Conservation (phyloP, 1,140 invertebrate species). For the Lamellibrachia luymesi region DNA sequence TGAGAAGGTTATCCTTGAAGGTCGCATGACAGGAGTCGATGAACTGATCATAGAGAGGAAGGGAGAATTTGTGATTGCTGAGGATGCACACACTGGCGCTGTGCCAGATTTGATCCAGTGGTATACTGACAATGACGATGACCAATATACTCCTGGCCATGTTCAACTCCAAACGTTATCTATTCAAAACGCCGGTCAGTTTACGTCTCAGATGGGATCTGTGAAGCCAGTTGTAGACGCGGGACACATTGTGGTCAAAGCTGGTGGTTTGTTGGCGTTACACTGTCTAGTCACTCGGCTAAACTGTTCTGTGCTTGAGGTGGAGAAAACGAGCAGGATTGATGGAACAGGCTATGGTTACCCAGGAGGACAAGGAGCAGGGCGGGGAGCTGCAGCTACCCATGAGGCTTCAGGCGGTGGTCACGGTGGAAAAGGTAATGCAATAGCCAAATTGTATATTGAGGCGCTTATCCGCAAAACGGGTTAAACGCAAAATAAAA, state of each 20-base stretch:
- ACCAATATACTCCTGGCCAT: constrained; percentile 32
- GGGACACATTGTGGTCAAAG: constrained; percentile 32
- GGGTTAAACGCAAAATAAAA: no score
- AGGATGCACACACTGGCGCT: constrained; percentile 32
- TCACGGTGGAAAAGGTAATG: constrained; percentile 35
- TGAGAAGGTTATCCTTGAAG: constrained; percentile 38
- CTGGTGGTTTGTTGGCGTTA: constrained; percentile 33
- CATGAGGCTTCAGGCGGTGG: constrained; percentile 34
- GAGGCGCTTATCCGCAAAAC: background rate
- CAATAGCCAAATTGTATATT: constrained; percentile 15
- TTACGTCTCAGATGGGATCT: constrained; percentile 30
- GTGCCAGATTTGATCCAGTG: background rate
- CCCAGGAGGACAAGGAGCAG: constrained; percentile 24
- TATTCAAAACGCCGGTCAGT: constrained; percentile 36
- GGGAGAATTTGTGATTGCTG: constrained; percentile 34
- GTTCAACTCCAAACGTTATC: constrained; percentile 32
- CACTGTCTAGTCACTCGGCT: constrained; percentile 27
- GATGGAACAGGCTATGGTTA: constrained; percentile 33
- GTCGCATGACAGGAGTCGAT: constrained; percentile 40
- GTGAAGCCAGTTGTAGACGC: constrained; percentile 29
- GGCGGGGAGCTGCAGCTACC: constrained; percentile 26
- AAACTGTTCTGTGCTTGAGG: constrained; percentile 28
- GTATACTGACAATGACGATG: background rate
- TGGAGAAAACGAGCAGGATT: constrained; percentile 36
- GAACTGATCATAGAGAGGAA: constrained; percentile 38